phyloP scores from a whole-genome alignment of 2,113 vertebrate species.

The Synchiropus splendidus region DNA sequence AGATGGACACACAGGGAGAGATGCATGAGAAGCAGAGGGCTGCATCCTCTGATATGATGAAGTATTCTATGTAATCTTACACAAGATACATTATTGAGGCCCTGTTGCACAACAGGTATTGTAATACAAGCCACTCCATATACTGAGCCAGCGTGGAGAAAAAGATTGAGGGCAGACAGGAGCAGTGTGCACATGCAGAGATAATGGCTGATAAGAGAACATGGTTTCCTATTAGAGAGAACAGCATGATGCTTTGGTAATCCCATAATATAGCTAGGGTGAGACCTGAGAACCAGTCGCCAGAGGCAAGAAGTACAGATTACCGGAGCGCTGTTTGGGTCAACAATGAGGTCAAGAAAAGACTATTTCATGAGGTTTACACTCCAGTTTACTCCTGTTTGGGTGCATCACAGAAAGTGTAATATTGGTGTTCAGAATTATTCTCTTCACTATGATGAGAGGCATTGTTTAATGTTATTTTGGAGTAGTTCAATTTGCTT shows the following conservation, averaged over 20 bases:
- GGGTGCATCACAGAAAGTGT: no score
- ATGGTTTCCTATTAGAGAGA: slow-evolving; percentile 42
- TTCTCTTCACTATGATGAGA: no score
- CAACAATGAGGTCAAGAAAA: no score
- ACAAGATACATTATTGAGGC: slow-evolving; percentile 26
- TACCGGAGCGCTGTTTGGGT: no score
- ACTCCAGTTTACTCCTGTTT: no score
- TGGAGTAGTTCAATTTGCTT: no score
- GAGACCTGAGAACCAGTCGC: slow-evolving; percentile 5
- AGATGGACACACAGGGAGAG: slow-evolving; percentile 33
- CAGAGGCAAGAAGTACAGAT: no score
- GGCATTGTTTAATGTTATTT: no score
- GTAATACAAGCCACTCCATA: slow-evolving; percentile 18
- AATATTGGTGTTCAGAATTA: no score
- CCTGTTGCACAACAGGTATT: slow-evolving; percentile 36
- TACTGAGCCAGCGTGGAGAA: slow-evolving; percentile 12
- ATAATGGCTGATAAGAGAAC: slow-evolving; percentile 49
- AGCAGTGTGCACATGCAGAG: slow-evolving; percentile 6
- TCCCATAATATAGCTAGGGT: no score
- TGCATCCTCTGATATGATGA: slow-evolving; percentile 32
- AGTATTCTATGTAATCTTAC: slow-evolving; percentile 31
- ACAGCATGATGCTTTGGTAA: slow-evolving; percentile 25
- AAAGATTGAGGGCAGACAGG: slow-evolving; percentile 30
- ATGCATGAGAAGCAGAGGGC: slow-evolving; percentile 8
- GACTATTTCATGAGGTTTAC: no score